These are phyloP conservation scores for Solenopsis invicta DNA, from an alignment of 1,140 invertebrate genomes.

Conservation along the genomic window DNA sequence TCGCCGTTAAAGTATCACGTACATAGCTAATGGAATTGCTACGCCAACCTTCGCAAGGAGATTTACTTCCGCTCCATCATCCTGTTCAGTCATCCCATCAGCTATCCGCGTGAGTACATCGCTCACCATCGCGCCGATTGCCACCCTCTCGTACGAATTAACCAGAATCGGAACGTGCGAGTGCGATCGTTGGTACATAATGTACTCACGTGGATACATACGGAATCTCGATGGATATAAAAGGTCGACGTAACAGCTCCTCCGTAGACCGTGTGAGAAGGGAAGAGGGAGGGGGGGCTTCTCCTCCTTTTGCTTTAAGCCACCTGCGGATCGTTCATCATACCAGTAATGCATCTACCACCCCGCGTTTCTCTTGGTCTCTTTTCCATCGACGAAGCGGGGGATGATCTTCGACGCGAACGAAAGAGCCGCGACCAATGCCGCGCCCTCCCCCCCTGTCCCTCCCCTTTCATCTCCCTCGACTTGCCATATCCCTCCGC, in stretches of 20 bases:
- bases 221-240: conserved; percentile 66
- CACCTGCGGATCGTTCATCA: conserved; percentile 83
- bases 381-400: conserved; percentile 55
- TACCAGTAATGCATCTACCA: conserved; percentile 78
- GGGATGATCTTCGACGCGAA: conserved; percentile 73
- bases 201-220: conserved; percentile 38
- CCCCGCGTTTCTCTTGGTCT: conserved; percentile 66
- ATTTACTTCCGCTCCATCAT: conserved; percentile 46
- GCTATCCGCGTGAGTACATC: conserved; percentile 36
- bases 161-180: conserved; percentile 31
- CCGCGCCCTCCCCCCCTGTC: background rate
- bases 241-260: conserved; percentile 65
- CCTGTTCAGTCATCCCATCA: conserved; percentile 43
- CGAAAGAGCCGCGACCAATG: conserved; percentile 50
- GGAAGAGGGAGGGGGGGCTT: too few species aligned
- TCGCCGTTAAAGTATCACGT: background rate
- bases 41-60: conserved; percentile 20
- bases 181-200: conserved; percentile 44
- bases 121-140: conserved; percentile 40
- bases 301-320: conserved; percentile 63
- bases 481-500: conserved; percentile 54
- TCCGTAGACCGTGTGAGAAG: conserved; percentile 45
- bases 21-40: conserved; percentile 44
- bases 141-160: conserved; percentile 54
- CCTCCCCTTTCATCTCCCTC: conserved; percentile 13